phyloP scores from a whole-genome alignment of 2,113 vertebrate species.

The Onychostruthus taczanowskii region DNA sequence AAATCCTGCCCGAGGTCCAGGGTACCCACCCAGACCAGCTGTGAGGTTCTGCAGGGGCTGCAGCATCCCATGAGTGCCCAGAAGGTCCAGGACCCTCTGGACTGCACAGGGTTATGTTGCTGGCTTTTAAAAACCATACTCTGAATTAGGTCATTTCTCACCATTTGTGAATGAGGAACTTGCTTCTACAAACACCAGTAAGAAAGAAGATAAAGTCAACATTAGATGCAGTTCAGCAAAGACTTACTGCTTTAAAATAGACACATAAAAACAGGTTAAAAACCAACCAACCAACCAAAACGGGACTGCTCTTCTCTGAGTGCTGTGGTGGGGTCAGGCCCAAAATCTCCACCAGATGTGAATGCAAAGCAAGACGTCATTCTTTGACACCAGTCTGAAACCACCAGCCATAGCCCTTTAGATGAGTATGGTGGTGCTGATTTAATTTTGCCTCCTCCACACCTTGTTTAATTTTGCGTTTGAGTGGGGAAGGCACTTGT shows the following conservation, averaged over 20 bases:
- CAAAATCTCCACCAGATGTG: neutral
- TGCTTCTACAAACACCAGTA: neutral
- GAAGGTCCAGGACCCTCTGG: neutral
- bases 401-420: neutral
- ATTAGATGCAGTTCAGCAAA: neutral
- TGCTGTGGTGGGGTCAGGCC: neutral
- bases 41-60: neutral
- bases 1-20: neutral
- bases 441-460: neutral
- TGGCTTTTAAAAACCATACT: neutral
- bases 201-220: neutral
- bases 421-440: accelerated
- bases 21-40: neutral
- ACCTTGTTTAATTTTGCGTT: neutral
- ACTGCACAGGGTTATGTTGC: neutral
- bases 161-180: neutral
- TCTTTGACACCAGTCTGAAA: neutral
- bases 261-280: neutral
- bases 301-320: neutral
- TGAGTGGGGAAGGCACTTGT: neutral
- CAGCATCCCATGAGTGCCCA: neutral
- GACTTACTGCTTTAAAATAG: neutral
- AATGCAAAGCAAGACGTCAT: neutral
- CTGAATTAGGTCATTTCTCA: neutral
- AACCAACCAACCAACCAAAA: no score